phyloP scores from a whole-genome alignment of 2,113 vertebrate species.

The Aphelocoma coerulescens region DNA sequence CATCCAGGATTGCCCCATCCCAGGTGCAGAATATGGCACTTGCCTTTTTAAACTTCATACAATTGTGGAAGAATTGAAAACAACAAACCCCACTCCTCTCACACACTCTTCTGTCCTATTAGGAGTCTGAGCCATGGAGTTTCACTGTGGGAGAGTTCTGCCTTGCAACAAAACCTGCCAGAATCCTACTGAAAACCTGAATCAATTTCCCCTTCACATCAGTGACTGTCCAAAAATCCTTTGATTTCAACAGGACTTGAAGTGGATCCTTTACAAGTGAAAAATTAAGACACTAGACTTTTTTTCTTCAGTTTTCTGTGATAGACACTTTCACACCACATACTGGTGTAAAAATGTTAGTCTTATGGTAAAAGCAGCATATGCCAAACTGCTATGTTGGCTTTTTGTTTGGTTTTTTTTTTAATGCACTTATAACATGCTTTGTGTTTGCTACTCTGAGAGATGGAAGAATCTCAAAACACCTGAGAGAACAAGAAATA shows the following conservation, averaged over 20 bases:
- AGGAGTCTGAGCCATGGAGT: neutral
- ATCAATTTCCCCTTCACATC: neutral
- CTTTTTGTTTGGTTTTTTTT: neutral
- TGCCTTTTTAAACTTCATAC: neutral
- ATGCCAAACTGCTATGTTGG: neutral
- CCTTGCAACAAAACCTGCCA: neutral
- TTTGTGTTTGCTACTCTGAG: neutral
- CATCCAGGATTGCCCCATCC: neutral
- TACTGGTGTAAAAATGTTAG: neutral
- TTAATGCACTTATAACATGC: neutral
- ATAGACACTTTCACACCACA: neutral
- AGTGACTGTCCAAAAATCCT: neutral
- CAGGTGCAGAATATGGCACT: neutral
- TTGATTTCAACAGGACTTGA: neutral
- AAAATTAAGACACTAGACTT: neutral
- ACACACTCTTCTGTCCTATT: neutral
- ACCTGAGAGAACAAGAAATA: neutral
- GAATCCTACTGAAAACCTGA: neutral
- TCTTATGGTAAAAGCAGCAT: neutral
- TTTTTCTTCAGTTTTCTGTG: neutral
- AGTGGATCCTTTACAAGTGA: neutral
- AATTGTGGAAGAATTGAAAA: neutral
- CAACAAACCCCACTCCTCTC: neutral
- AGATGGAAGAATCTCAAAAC: neutral
- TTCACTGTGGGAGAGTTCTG: neutral